Evolutionary conservation across 2,888 invertebrate species (phyloP), one percentile per base, ranked within the genome.

Genomic region (Torymus texanus): DNA sequence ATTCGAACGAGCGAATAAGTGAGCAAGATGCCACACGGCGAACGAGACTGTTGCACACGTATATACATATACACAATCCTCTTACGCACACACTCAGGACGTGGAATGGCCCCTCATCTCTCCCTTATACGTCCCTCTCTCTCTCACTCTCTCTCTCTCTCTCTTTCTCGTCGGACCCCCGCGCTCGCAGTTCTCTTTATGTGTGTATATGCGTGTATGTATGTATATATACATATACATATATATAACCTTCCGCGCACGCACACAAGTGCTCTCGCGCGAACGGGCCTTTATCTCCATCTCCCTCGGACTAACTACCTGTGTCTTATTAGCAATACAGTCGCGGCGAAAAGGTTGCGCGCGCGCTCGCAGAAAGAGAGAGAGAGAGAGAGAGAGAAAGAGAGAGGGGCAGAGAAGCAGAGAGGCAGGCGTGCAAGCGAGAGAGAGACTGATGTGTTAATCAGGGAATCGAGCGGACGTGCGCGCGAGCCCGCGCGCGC

Each of bases 301-400:
- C 83, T 84, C 84, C 82, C 85, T 84, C 78, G 81, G 84, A 85
- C 87, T 89, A 88, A 89, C 89, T 88, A 89, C 87, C 87, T 88
- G 88, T 87, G 88, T 87, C 90, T 89, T 89, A 89, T 90, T 89
- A 89, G 89, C 88, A 85, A 89, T 89, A 90, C 88, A 89, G 88
- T 88, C 89, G 85, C 85, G 84, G 86, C 84, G 85, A 88, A 89
- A 89, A 89, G 89, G 85, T 86, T 87, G 87, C 87, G 85, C 59
- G 41, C 5, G 41, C 61, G 73, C 51, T 11, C 61, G 21, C 59
- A 29, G 76, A 21, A 61, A 62, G 74, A 24, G 67, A 56, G 58
- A 55, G 75, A 67, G 75, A 66, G 29, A 21, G 61, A 73, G n/a
- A 55, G 62, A 65, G 70, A 73, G 72, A 74, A n/a, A n/a, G n/a